Evolutionary conservation across 2,888 invertebrate species (phyloP), one percentile per base, ranked within the genome.

Genomic region (Odontothrips loti): DNA sequence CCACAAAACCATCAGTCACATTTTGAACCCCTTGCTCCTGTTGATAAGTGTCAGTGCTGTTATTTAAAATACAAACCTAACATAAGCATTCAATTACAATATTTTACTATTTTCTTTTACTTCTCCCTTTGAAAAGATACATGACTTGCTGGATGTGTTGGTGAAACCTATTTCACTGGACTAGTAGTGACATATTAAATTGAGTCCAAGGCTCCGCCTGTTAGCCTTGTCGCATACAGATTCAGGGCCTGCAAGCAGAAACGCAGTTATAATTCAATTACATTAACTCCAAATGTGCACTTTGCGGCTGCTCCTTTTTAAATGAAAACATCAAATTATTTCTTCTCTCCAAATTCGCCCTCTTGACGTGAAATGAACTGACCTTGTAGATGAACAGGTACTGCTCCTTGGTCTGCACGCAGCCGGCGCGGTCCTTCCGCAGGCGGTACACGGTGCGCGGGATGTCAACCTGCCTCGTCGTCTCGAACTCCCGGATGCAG

Each of bases 301-400:
- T 43, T 43, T 43, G 3, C 34, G 34, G 34, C 6, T 43, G 3
- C 34, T 43, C 34, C 34, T n/a, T n/a, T n/a, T n/a, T n/a, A n/a
- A 51, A 15, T 20, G 11, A 15, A 43, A 43, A 58, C 20, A 58
- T 58, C 10, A 23, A 51, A 34, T 80, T 11, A 9, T 43, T 43
- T 43, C 34, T 43, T 43, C 6, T 43, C 34, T 6, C 6, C 34
- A 43, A 6, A 43, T 2, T 43, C 34, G 34, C 2, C 34, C 2
- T 6, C 34, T 43, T 43, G 34, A 43, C 6, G 34, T 43, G 34
- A 43, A 43, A 43, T 43, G 34, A 23, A 81, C 84, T 84, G 86
- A 95, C 97, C 92, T 95, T 94, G 87, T 97, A 97, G 83, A 97
- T 93, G 88, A 96, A 96, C 86, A 93, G 92, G 88, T 97, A 97